Evolutionary conservation across 2,797 vertebrate species (phyloP), one percentile per base, ranked within the genome.

Genomic region (Enteromius argenteus): DNA sequence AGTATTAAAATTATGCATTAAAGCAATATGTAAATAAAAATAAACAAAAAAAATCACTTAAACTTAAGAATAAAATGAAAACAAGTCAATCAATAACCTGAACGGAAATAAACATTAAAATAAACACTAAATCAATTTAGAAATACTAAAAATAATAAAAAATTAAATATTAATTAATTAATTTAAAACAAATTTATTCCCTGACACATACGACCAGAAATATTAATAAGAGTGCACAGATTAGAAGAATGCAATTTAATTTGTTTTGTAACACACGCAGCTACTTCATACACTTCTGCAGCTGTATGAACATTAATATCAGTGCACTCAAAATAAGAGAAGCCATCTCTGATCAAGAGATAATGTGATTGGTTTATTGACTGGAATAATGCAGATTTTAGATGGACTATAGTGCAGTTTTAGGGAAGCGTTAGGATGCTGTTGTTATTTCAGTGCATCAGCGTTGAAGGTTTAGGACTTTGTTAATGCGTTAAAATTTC

Each of bases 161-260:
- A 11, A 11, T 11, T 11, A 44, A 44, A 39, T 39, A 51, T 51
- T 2, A 19, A 19, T 51, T 2, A 0, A 13, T 23, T 2, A 5
- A 46, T 13, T 44, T 2, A 44, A 46, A 23, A 11, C 27, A 60
- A 60, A 1, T 0, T 4, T 27, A 7, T 30, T 62, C 27, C 13
- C 27, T 15, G 23, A 30, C 23, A 60, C 13, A 27, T 62, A 62
- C 3, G 14, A 7, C 32, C 27, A 32, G 39, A 21, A 13, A 46
- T 46, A 4, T 10, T 15, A 4, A 66, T 5, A 19, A 9, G 39
- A 46, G 75, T 1, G 5, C 58, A 21, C 39, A 46, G 76, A 46
- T 13, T 39, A 86, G 15, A 76, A 39, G 51, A 85, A 84, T 15
- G 49, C 73, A 51, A 69, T 60, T 78, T 69, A 80, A 90, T 87